Conservation (phyloP, 1,140 invertebrate species). For the Cotesia vestalis region DNA sequence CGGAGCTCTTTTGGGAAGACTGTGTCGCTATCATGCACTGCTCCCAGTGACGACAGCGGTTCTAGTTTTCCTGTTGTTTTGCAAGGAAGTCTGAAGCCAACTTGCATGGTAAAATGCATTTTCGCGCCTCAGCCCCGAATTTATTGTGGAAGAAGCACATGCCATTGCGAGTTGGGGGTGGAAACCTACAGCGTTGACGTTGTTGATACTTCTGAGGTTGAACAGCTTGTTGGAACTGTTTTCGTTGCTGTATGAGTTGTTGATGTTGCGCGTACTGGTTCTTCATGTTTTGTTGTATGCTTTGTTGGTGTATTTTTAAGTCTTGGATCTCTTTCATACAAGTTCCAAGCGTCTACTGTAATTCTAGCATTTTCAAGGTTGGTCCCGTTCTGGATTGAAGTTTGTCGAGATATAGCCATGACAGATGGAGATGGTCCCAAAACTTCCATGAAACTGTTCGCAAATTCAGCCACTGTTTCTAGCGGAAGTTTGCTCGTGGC, state of each 20-base stretch:
- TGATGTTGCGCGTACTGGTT: no score
- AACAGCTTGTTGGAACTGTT: no score
- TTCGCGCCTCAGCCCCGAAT: background rate
- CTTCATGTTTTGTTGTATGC: background rate
- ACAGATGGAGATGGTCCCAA: no score
- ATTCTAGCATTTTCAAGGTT: background rate
- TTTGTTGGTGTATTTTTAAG: slow-evolving; percentile 10
- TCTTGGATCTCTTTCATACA: background rate
- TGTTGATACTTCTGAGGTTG: no score
- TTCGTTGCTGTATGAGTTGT: no score
- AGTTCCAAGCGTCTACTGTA: background rate
- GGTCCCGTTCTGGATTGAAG: background rate
- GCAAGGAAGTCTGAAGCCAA: background rate
- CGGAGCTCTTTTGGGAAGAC: slow-evolving; percentile 10
- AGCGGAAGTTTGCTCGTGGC: no score
- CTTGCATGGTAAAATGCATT: background rate
- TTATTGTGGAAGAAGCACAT: no score
- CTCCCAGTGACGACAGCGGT: background rate
- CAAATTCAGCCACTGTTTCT: no score
- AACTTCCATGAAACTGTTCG: no score
- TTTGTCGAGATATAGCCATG: background rate
- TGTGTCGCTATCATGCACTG: background rate
- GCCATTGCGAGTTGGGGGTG: no score
- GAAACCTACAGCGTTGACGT: no score
- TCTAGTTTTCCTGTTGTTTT: slow-evolving; percentile 13